Conservation (phyloP, 2,797 vertebrate genomes). For the Xiphorhynchus erythropygius region DNA sequence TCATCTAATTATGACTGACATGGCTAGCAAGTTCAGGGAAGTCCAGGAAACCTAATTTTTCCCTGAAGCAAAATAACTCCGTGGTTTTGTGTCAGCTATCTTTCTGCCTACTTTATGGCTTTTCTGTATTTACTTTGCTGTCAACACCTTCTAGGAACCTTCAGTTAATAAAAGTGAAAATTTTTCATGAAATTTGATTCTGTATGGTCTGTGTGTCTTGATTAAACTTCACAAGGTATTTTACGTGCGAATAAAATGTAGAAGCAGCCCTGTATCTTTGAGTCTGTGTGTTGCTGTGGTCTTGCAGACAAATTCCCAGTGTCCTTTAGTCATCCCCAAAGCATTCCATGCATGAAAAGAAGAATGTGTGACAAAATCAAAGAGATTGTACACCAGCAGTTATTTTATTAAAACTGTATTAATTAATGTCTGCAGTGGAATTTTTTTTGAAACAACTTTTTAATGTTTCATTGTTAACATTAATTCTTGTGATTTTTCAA, state of each 20-base stretch:
- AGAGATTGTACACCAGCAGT: not conserved
- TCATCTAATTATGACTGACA: not conserved
- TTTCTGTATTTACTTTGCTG: not conserved
- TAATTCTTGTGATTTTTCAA: not conserved
- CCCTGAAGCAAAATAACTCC: not conserved
- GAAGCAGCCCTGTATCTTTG: not conserved
- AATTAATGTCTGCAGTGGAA: not conserved
- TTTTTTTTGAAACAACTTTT: not conserved
- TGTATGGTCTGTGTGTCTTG: not conserved
- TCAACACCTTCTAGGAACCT: not conserved
- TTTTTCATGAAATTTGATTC: not conserved
- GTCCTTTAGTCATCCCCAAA: not conserved
- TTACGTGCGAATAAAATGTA: not conserved
- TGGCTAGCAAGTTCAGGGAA: conserved; percentile 24
- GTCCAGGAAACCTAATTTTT: not conserved
- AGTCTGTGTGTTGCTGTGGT: not conserved
- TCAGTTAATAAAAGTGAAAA: not conserved
- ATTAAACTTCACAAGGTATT: not conserved
- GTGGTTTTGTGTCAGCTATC: not conserved
- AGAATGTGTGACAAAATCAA: not conserved
- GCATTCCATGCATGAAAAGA: not conserved
- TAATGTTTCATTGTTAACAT: not conserved
- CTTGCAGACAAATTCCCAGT: not conserved
- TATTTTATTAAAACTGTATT: not conserved
- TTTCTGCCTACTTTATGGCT: not conserved